Evolutionary conservation across 1,140 invertebrate species (phyloP).

Genomic region (Brachionus paranguensis): DNA sequence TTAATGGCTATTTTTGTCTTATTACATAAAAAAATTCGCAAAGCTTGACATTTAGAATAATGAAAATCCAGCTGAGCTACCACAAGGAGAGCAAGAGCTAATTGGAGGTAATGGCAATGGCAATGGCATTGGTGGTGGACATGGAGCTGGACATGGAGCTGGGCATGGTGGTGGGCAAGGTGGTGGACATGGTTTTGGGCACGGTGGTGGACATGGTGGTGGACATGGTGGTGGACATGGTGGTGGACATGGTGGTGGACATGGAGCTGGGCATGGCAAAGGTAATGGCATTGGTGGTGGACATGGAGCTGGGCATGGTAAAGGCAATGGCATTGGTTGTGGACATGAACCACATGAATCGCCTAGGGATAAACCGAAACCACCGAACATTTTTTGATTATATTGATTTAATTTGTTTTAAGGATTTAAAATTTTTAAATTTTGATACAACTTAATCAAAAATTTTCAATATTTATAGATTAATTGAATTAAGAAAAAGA

Average conservation of each 20-base stretch:
- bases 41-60: background rate
- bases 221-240: too few relatives aligned
- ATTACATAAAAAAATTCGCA: too few relatives aligned
- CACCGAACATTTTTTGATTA: background rate
- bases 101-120: background rate
- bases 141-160: background rate
- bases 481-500: background rate
- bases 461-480: background rate
- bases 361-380: background rate
- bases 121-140: background rate
- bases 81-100: background rate
- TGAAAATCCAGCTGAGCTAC: background rate
- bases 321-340: too few relatives aligned
- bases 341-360: background rate
- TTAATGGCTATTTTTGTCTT: background rate
- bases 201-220: background rate
- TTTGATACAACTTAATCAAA: too few relatives aligned
- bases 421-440: too few relatives aligned
- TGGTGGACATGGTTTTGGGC: background rate
- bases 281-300: background rate
- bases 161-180: background rate
- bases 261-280: background rate
- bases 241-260: background rate
- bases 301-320: too few relatives aligned
- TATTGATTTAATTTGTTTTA: background rate